These are phyloP conservation scores for Metellina segmentata DNA, from an alignment of 2,888 invertebrate genomes.

Conservation along the genomic window DNA sequence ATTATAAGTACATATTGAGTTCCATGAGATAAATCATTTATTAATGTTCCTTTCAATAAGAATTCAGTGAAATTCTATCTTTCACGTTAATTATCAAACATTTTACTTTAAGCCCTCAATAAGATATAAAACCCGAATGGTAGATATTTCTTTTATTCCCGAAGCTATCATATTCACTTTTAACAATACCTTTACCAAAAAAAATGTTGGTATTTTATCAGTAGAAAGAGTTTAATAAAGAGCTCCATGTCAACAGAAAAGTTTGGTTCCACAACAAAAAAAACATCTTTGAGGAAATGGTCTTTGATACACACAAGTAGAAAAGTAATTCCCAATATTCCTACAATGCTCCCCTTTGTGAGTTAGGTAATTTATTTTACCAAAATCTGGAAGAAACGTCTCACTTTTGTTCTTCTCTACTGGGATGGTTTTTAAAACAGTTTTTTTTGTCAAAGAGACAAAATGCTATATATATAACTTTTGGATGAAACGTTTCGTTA, in stretches of 20 bases:
- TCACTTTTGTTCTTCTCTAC: not conserved
- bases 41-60: too few species aligned
- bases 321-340: not conserved
- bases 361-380: not conserved
- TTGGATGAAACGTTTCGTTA: conserved; percentile 7
- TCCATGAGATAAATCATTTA: too few species aligned
- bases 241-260: not conserved
- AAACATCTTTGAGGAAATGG: not conserved
- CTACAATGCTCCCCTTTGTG: not conserved
- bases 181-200: not conserved
- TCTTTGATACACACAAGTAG: not conserved
- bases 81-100: too few species aligned
- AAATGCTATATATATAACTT: not conserved
- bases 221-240: not conserved
- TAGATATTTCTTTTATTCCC: too few species aligned
- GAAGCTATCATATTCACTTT: too few species aligned
- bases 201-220: not conserved
- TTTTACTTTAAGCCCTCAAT: too few species aligned
- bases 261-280: not conserved
- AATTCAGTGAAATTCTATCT: too few species aligned
- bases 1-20: too few species aligned
- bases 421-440: not conserved
- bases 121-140: too few species aligned
- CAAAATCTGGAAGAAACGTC: not conserved
- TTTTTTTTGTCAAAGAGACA: not conserved